These are phyloP conservation scores for Candoia aspera DNA, from an alignment of 2,113 vertebrate genomes.

Conservation along the genomic window DNA sequence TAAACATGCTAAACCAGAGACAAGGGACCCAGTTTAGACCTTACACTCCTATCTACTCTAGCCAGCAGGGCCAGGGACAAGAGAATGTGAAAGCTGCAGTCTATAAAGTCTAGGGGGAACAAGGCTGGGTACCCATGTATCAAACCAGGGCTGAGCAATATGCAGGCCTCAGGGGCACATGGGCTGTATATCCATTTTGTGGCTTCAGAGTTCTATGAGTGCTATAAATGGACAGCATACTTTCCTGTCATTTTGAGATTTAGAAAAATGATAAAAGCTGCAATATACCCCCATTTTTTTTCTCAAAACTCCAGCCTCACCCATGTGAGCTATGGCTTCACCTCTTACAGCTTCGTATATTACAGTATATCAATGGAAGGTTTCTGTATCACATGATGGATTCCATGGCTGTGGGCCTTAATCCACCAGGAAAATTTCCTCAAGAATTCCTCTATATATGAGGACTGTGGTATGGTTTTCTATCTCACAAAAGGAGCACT, in stretches of 20 bases:
- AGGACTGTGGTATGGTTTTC: neutral
- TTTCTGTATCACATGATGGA: neutral
- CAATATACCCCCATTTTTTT: neutral
- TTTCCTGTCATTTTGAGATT: neutral
- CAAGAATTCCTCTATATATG: neutral
- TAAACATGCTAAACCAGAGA: neutral
- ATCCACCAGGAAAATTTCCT: neutral
- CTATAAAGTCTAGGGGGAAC: neutral
- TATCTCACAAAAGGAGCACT: neutral
- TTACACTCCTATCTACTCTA: neutral
- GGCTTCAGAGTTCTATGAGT: neutral
- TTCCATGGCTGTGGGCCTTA: neutral
- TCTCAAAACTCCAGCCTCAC: neutral
- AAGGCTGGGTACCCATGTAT: neutral
- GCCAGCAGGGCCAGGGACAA: neutral
- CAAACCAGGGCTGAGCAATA: neutral
- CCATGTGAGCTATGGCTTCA: neutral
- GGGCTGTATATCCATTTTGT: neutral
- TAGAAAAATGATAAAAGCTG: accelerated
- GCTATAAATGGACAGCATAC: too few relatives aligned
- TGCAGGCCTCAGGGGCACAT: neutral
- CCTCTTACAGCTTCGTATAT: neutral
- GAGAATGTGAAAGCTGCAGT: neutral
- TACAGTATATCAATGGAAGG: neutral
- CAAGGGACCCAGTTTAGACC: neutral